Conservation (phyloP, 2,888 invertebrate species). For the Drosophila atripex region DNA sequence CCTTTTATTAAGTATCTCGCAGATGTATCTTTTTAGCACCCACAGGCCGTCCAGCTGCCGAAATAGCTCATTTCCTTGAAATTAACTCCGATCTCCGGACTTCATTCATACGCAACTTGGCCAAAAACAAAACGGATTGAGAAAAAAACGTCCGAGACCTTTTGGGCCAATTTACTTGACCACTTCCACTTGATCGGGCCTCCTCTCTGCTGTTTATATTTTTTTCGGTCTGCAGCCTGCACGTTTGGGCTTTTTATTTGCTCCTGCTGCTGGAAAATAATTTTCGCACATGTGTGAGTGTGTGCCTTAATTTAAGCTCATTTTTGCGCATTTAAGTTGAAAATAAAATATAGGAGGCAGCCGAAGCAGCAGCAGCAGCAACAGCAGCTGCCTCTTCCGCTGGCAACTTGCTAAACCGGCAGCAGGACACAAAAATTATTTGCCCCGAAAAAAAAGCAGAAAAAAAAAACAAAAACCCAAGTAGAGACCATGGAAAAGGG, state of each 20-base stretch:
- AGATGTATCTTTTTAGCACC: slow-evolving; percentile 22
- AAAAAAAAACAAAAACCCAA: slow-evolving; percentile 6
- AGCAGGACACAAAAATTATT: slow-evolving; percentile 73
- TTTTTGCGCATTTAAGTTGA: slow-evolving; percentile 77
- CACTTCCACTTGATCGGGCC: slow-evolving; percentile 58
- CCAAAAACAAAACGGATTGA: slow-evolving; percentile 16
- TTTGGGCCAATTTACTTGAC: slow-evolving; percentile 68
- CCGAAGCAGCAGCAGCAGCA: slow-evolving; percentile 61
- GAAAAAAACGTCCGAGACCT: slow-evolving; percentile 29
- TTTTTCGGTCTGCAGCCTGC: slow-evolving; percentile 52
- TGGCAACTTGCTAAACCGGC: slow-evolving; percentile 62
- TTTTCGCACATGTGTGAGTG: slow-evolving; percentile 63
- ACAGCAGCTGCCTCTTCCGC: slow-evolving; percentile 68
- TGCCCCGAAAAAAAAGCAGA: slow-evolving; percentile 59
- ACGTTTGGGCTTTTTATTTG: slow-evolving; percentile 77
- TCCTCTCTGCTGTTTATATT: slow-evolving; percentile 15
- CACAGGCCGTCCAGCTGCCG: slow-evolving; percentile 18
- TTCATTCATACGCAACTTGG: slow-evolving; percentile 60
- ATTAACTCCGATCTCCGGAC: slow-evolving; percentile 42
- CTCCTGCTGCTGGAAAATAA: slow-evolving; percentile 68
- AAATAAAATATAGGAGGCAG: slow-evolving; percentile 65
- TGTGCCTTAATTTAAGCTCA: slow-evolving; percentile 79
- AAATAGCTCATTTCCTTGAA: slow-evolving; percentile 77
- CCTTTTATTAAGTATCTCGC: slow-evolving; percentile 4
- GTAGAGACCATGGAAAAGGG: background rate